Base-by-base conservation (phyloP, 1,140 invertebrate genomes). In the Euura saliciscinereae region DNA sequence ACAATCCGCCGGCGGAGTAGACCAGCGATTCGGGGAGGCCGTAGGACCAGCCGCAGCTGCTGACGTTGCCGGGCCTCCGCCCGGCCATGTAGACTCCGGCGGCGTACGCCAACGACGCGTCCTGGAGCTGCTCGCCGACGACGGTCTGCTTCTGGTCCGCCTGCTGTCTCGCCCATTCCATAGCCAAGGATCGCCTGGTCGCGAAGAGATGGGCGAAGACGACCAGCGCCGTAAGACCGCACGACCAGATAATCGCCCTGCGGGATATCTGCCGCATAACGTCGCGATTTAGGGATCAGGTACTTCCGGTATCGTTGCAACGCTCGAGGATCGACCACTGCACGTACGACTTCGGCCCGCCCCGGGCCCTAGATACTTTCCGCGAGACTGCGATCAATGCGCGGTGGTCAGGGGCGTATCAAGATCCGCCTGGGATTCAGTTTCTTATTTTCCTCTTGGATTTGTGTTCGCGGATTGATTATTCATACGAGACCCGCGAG, bases 21-120 rank as follows among this genome's bases (percentile, higher is more conserved):
- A 85, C 83, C 1, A 93, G 81, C 6, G 80, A 77, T 6, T 84
- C 74, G 2, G 92, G 91, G 68, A 93, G 83, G 4, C 89, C 90
- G 78, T 92, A 91, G 64, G 90, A 89, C 83, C 92, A 93, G 10
- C 85, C 84, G 78, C 93, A 94, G 75, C 87, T 91, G 68, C 87
- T 91, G 43, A 73, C 72, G 76, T 92, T 93, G 43, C 83, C 78
- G 42, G 89, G 88, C 66, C 82, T 81, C 73, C 77, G 78, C 70
- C 86, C 88, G 76, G 83, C 84, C 79, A 92, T 87, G 74, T 91
- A 92, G 11, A 81, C 83, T 6, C 90, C 91, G 4, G 83, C 78
- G 66, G 74, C 68, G 59, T 79, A 84, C 84, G 87, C 73, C 74
- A 81, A 75, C 86, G 46, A 43, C 43, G 45, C 10, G n/a, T 45